Evolutionary conservation across 2,113 vertebrate genomes (phyloP).

Genomic region (Harpagus bidentatus): DNA sequence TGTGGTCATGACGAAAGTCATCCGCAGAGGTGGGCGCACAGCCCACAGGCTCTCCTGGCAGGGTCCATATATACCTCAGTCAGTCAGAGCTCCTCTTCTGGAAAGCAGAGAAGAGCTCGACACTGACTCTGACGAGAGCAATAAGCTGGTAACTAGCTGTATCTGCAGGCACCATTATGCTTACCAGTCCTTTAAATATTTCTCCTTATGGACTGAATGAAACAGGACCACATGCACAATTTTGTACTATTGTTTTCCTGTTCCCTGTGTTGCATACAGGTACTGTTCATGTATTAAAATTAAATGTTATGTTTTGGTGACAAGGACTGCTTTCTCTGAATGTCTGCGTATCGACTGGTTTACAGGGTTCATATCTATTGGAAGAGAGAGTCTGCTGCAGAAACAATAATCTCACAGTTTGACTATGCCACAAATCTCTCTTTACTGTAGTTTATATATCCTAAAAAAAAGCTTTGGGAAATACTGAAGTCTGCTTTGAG

Average conservation of each 20-base stretch:
- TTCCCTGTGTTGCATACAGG: background rate
- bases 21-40: background rate
- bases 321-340: background rate
- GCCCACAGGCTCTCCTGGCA: background rate
- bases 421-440: background rate
- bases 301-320: background rate
- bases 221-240: too few relatives aligned
- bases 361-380: accelerated
- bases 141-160: background rate
- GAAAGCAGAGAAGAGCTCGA: accelerated
- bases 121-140: background rate
- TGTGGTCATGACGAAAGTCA: accelerated
- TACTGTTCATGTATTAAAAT: accelerated
- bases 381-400: background rate
- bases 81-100: background rate
- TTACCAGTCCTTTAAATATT: background rate
- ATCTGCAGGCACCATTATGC: accelerated
- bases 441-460: background rate
- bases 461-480: background rate
- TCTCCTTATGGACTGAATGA: background rate
- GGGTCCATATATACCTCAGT: accelerated
- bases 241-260: accelerated
- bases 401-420: accelerated
- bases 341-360: background rate
- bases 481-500: background rate